Evolutionary conservation across 2,888 invertebrate genomes (phyloP).

Genomic region (Leucophenga maculata): DNA sequence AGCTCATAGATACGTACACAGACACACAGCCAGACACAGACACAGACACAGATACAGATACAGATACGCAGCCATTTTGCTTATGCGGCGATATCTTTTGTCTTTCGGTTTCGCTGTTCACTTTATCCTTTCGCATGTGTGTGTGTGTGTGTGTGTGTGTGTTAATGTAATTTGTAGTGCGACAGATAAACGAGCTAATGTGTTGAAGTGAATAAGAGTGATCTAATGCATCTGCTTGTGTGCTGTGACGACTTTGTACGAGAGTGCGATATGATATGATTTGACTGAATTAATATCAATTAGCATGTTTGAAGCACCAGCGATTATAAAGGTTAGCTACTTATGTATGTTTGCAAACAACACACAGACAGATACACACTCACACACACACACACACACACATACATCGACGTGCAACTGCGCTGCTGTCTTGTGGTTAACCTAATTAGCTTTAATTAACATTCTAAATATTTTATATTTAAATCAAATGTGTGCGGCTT

Average conservation of each 20-base stretch:
- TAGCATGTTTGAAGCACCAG: conserved; percentile 37
- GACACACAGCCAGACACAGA: too few species aligned
- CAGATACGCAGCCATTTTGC: neutral
- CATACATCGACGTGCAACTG: neutral
- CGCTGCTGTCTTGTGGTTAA: conserved; percentile 46
- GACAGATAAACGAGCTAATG: neutral
- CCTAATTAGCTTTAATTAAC: conserved; percentile 65
- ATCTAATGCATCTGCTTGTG: conserved; percentile 37
- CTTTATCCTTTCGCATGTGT: neutral
- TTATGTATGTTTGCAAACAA: neutral
- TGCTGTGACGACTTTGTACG: neutral
- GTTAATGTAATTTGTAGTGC: conserved; percentile 11
- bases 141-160: neutral
- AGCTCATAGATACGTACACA: neutral
- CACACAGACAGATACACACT: neutral
- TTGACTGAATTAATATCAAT: too few species aligned
- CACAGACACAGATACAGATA: too few species aligned
- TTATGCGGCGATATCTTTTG: conserved; percentile 1
- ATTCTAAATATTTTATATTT: conserved; percentile 58
- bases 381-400: conserved; percentile 8
- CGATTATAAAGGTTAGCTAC: neutral
- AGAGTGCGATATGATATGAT: neutral
- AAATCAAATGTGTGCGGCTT: too few species aligned
- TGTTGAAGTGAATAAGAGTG: conserved; percentile 2
- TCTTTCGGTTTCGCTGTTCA: neutral